Percentiles rank a stretch among this genome's conserved stretches.
Conservation (phyloP, 2,797 vertebrate species). For the Betta splendens region DNA sequence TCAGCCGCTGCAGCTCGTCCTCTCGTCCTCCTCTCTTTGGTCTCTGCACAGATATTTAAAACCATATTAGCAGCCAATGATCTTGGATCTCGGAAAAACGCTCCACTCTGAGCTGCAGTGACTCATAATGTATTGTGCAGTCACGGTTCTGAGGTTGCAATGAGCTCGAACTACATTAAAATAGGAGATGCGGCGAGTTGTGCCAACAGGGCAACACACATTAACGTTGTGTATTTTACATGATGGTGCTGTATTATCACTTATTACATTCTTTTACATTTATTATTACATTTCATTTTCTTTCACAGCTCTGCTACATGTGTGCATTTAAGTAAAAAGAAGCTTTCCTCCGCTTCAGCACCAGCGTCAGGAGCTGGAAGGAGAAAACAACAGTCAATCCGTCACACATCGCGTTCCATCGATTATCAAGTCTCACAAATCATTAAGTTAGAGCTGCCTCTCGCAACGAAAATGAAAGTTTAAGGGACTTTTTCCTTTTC, state of each 20-base stretch:
- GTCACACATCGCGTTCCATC: background rate
- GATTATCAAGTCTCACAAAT: no score
- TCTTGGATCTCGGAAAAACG: constrained; percentile 26
- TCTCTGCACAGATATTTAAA: constrained; percentile 40
- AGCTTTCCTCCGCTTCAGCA: no score
- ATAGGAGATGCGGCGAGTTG: constrained; percentile 1
- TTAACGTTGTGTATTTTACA: background rate
- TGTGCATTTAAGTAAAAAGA: no score
- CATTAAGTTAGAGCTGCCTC: no score
- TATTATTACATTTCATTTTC: no score
- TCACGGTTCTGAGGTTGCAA: constrained; percentile 27
- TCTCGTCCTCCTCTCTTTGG: constrained; percentile 21
- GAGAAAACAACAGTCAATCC: background rate
- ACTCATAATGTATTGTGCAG: constrained; percentile 35
- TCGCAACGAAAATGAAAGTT: background rate
- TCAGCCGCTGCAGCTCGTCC: constrained; percentile 39
- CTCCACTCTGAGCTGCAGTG: constrained; percentile 27
- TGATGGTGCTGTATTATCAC: background rate
- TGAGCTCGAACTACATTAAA: constrained; percentile 18
- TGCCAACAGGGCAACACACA: background rate
- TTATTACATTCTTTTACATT: background rate
- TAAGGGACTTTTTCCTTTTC: background rate
- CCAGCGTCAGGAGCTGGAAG: background rate
- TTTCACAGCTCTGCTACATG: background rate
- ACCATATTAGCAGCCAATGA: constrained; percentile 39